These are phyloP conservation scores for Acropora tenuis DNA, from an alignment of 64 coral and sea anemone species.

Conservation along the genomic window DNA sequence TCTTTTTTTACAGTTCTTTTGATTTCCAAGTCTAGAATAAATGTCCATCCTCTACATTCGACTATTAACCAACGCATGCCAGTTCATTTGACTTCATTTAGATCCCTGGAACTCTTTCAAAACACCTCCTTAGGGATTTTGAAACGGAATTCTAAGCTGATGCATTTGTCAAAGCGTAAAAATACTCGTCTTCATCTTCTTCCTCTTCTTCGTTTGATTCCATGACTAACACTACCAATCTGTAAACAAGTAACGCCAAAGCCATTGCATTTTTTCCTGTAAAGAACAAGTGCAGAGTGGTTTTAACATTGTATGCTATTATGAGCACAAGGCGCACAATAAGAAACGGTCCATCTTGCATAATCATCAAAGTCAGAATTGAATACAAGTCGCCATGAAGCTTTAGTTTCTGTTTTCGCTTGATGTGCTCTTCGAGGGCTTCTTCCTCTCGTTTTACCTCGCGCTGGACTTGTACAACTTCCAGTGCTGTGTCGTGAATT, in stretches of 20 bases:
- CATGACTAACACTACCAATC: constrained; percentile 77
- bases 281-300: constrained; percentile 89
- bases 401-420: constrained; percentile 76
- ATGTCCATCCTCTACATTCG: no score
- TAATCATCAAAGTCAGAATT: constrained; percentile 88
- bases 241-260: constrained; percentile 77
- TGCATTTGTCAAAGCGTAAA: constrained; percentile 25
- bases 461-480: constrained; percentile 83
- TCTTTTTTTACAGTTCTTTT: no score
- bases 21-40: no score
- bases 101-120: background rate
- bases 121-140: background rate
- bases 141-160: background rate
- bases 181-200: constrained; percentile 53
- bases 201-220: constrained; percentile 73
- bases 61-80: no score
- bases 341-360: constrained; percentile 98
- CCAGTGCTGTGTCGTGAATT: constrained; percentile 83
- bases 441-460: constrained; percentile 83
- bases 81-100: no score
- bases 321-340: constrained; percentile 86
- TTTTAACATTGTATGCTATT: constrained; percentile 67
- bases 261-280: constrained; percentile 97
- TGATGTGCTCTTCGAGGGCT: constrained; percentile 76
- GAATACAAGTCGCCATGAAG: constrained; percentile 96